Conservation (phyloP, 2,113 vertebrate genomes). For the Rissa tridactyla region DNA sequence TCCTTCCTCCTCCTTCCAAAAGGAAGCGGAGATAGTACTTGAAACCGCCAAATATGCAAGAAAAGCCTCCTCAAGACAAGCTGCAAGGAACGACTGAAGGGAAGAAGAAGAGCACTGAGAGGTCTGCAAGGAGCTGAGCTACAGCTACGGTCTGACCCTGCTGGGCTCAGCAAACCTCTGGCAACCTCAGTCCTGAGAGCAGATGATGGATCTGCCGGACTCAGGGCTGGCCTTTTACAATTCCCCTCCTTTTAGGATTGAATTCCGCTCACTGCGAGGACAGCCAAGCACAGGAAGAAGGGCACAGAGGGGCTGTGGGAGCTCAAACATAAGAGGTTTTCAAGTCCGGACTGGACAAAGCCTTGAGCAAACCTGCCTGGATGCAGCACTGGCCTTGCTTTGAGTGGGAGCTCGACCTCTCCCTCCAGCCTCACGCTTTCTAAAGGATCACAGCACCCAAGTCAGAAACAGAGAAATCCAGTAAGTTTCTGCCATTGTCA, state of each 20-base stretch:
- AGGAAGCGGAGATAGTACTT: not conserved
- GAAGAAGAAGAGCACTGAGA: not conserved
- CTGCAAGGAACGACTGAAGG: not conserved
- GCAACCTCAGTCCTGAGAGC: not conserved
- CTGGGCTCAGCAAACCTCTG: not conserved
- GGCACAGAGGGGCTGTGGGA: not conserved
- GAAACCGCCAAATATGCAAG: not conserved
- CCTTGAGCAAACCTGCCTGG: rapidly evolving
- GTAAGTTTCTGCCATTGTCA: not conserved
- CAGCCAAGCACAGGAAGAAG: not conserved
- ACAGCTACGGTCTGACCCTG: not conserved
- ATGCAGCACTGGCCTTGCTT: not conserved
- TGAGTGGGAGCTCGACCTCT: not conserved
- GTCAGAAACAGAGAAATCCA: not conserved
- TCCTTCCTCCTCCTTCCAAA: not conserved
- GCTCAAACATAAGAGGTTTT: not conserved
- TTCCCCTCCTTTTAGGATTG: not conserved
- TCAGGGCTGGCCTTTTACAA: not conserved
- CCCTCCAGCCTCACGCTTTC: not conserved
- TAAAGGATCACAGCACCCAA: not conserved
- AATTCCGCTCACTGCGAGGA: not conserved
- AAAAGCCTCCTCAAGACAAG: not conserved
- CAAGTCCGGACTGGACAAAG: not conserved
- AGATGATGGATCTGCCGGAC: not conserved
- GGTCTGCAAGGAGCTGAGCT: not conserved